Base-by-base conservation (phyloP, 2,888 invertebrate species). In the Ferrisia virgata region DNA sequence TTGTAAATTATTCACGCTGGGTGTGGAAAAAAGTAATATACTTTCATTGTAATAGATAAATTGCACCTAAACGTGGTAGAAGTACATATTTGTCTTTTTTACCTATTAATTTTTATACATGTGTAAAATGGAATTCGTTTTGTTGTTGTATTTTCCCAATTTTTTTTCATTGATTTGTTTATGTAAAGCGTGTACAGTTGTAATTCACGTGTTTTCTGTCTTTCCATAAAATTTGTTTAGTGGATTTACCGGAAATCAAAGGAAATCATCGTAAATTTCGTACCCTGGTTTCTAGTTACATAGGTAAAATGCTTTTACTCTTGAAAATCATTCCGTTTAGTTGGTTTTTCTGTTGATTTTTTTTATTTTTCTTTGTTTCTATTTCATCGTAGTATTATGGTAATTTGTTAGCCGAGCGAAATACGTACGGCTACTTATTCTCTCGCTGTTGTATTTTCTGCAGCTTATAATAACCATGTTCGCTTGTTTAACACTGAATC, bases 191-290 rank as follows among this genome's bases (percentile, higher is more conserved):
- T 64, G 64, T 64, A 64, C 18, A 64, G 64, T 64, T 64, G 64
- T 43, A 69, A 82, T 82, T 82, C 80, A 47, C 47, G 80, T 82
- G 72, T 82, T 82, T 82, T 82, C 53, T 82, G 47, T 82, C 82
- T 64, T 58, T 79, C 84, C 64, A 33, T 64, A 84, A 82, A 81
- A 84, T 85, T 84, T 86, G 85, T 87, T 86, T 89, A 98, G 98
- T 97, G 96, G 97, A 98, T 93, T 94, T 96, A 91, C 97, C 97
- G 91, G 97, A 96, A 93, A 95, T 97, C 92, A 97, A 96, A 92
- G 97, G 97, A 90, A 96, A 96, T 91, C 97, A 97, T 92, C 95
- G 96, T 93, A 98, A 98, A 93, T 99, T 99, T 95, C 94, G 98
- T 92, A 98, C 97, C 91, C 94, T 98, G 92, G 98, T 98, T 92